Base-by-base conservation (phyloP, 2,113 vertebrate species). In the Cavia porcellus region DNA sequence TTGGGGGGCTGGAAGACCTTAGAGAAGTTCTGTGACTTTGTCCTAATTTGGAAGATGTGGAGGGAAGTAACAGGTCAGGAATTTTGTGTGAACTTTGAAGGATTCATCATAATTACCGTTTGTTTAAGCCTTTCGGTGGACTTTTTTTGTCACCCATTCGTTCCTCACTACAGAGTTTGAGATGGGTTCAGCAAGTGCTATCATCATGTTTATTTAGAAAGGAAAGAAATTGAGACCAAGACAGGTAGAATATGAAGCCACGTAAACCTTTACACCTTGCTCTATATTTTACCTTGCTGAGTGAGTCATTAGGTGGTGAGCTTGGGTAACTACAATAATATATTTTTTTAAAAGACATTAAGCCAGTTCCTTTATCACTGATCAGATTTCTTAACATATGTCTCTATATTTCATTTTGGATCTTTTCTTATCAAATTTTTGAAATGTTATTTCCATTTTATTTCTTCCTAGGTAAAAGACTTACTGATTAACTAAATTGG, bases 11-110 rank as follows among this genome's bases (percentile, higher is more conserved):
- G 10, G 47, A 52, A 79, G 75, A 32, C 14, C 75, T 52, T 52
- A 68, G 81, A 84, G 93, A 93, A 96, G n/a, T 52, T 94, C 74
- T 84, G 19, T 64, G 94, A 84, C 62, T 92, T 95, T 92, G 68
- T 74, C 79, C 92, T 92, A 17, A 89, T 93, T 92, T 52, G 38
- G 84, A 90, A 93, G 66, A 74, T 92, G 68, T 38, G 35, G n/a
- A n/a, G 93, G 4, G 7, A 83, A 30, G 42, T 88, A 88, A 50
- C 55, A 5, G 64, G 68, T 70, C 75, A 87, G 28, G 50, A 74
- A 45, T 84, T 82, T 81, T 77, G 19, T 66, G 45, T 89, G 68
- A 66, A 50, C 24, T 55, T 77, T 52, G 38, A 66, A 24, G 52
- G 57, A 38, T 77, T 10, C 24, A 61, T 50, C 14, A 4, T 66